phyloP scores from a whole-genome alignment of 2,797 vertebrate genomes.

The Hydrolagus colliei region DNA sequence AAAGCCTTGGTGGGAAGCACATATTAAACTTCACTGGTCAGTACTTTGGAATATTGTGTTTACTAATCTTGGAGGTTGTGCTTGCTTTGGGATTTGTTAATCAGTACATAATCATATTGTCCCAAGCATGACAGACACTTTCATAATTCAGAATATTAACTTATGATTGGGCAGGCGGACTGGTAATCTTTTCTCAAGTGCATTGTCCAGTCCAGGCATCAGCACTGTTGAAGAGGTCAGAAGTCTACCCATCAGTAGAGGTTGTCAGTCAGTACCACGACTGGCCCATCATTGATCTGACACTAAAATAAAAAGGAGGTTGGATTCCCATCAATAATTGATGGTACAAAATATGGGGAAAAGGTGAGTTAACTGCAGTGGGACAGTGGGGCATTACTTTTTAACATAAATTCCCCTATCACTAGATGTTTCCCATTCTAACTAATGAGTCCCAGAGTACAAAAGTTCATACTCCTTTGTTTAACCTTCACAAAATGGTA shows the following conservation, averaged over 20 bases:
- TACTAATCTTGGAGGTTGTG: too few relatives aligned
- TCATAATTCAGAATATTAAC: background rate
- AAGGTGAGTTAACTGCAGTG: too few relatives aligned
- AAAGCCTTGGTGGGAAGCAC: too few relatives aligned
- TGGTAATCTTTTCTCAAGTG: background rate
- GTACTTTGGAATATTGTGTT: too few relatives aligned
- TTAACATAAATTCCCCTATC: background rate
- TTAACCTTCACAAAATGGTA: background rate
- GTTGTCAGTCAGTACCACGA: background rate
- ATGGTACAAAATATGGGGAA: background rate
- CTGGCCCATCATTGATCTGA: background rate
- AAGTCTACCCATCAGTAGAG: background rate
- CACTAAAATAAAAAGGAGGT: background rate
- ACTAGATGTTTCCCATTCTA: background rate
- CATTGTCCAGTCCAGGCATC: background rate
- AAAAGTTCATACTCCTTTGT: background rate
- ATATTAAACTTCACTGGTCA: too few relatives aligned
- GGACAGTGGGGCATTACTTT: background rate
- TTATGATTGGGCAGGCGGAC: background rate
- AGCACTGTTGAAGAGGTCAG: background rate
- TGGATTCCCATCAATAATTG: background rate
- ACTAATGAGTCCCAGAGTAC: background rate
- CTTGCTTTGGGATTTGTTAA: background rate
- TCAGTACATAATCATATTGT: background rate
- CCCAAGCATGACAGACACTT: background rate